Conservation (phyloP, 2,113 vertebrate species). For the Pollimyrus isidori region DNA sequence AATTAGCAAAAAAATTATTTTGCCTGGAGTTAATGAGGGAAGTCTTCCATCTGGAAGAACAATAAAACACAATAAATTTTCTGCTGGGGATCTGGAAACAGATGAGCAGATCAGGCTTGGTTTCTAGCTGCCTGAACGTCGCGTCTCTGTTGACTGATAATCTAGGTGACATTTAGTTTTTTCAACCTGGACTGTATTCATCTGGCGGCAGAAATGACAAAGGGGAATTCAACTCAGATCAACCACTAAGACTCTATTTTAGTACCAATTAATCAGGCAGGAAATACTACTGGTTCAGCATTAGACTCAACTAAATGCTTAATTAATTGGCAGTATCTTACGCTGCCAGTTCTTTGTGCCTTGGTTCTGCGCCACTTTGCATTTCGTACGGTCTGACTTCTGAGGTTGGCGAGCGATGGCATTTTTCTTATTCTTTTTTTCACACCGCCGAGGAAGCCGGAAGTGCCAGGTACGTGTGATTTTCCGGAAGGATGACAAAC, state of each 20-base stretch:
- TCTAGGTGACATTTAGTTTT: slow-evolving; percentile 3
- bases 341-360: neutral
- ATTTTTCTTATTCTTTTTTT: neutral
- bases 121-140: neutral
- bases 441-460: neutral
- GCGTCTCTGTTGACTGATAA: neutral
- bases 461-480: neutral
- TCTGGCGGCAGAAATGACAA: neutral
- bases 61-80: neutral
- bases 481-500: neutral
- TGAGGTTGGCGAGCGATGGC: neutral
- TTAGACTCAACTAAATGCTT: neutral
- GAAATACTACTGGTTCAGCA: neutral
- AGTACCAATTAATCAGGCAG: slow-evolving; percentile 8
- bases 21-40: neutral
- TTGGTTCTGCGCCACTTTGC: neutral
- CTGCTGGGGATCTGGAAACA: slow-evolving; percentile 8
- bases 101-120: neutral
- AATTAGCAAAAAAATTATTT: neutral
- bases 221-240: neutral
- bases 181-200: slow-evolving; percentile 3
- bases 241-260: neutral
- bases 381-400: neutral
- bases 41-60: neutral
- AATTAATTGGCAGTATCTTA: too few species aligned